Evolutionary conservation across 2,888 invertebrate genomes (phyloP), one percentile per base, ranked within the genome.

Genomic region (Eumacrocentrus americanus): DNA sequence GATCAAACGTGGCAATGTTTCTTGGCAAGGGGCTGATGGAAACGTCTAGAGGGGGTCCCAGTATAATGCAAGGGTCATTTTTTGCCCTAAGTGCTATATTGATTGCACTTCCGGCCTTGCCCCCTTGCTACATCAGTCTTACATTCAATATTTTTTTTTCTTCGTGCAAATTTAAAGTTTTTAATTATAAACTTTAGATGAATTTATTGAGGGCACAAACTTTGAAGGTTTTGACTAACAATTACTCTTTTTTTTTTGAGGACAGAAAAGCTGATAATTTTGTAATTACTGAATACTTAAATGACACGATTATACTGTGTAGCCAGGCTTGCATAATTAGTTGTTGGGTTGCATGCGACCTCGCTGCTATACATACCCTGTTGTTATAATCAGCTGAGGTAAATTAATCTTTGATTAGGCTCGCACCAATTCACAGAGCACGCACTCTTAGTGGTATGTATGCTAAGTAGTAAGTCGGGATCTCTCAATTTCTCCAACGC

Each of bases 391-490:
- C 38, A 37, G 20, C 29, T 18, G 20, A 57, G 25, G 47, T 48
- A 40, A 57, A 57, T 57, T 40, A 50, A 57, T 48, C 18, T 23
- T 57, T 50, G 50, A 57, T 57, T 50, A 40, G 48, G 14, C 38
- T 47, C n/a, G 29, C 37, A n/a, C 37, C 7, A 3, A 47, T 22
- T n/a, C n/a, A 14, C 38, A 18, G 18, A 11, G 1, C 7, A 18
- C 2, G 9, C 11, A 42, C 3, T 7, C 20, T 42, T 7, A 11
- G 3, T 42, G 11, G 16, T 42, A 20, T 40, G 14, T 18, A 40
- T 2, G 6, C 5, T 7, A 40, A 9, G 3, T 5, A 40, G 4
- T 2, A 14, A 5, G 4, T 12, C 38, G 16, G 7, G 14, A 16
- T 40, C 16, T 7, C 38, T 40, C 16, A 40, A 40, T 16, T 40